Evolutionary conservation across 1,140 invertebrate species (phyloP).

Genomic region (Drosophila lini): DNA sequence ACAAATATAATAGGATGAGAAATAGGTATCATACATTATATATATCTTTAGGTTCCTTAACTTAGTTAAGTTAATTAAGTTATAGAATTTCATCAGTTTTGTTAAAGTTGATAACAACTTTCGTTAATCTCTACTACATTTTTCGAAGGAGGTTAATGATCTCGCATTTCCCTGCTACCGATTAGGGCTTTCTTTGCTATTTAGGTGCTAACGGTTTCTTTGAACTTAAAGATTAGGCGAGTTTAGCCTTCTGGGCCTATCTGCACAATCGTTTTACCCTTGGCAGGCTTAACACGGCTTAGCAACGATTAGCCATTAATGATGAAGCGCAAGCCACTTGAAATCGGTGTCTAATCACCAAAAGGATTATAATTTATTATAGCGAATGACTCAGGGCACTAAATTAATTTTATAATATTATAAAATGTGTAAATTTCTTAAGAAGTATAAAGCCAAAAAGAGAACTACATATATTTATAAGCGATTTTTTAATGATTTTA

Average conservation of each 20-base stretch:
- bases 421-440: no score
- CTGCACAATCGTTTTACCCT: conserved; percentile 17
- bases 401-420: no score
- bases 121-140: background rate
- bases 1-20: no score
- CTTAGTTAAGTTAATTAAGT: no score
- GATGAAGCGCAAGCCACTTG: conserved; percentile 9
- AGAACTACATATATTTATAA: no score
- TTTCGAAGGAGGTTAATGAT: conserved; percentile 22
- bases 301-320: conserved; percentile 23
- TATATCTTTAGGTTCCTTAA: no score
- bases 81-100: background rate
- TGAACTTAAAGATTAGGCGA: conserved; percentile 14
- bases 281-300: conserved; percentile 21
- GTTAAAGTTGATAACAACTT: background rate
- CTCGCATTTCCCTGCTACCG: background rate
- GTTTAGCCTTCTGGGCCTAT: conserved; percentile 10
- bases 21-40: no score
- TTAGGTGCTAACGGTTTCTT: conserved; percentile 22
- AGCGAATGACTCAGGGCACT: background rate
- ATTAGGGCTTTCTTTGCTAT: conserved; percentile 11
- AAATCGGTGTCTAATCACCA: conserved; percentile 1
- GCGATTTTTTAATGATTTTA: no score
- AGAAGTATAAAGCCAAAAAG: no score
- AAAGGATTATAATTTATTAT: conserved; percentile 5